phyloP scores from a whole-genome alignment of 2,888 invertebrate species.

The Pachliopta kotzebuea region DNA sequence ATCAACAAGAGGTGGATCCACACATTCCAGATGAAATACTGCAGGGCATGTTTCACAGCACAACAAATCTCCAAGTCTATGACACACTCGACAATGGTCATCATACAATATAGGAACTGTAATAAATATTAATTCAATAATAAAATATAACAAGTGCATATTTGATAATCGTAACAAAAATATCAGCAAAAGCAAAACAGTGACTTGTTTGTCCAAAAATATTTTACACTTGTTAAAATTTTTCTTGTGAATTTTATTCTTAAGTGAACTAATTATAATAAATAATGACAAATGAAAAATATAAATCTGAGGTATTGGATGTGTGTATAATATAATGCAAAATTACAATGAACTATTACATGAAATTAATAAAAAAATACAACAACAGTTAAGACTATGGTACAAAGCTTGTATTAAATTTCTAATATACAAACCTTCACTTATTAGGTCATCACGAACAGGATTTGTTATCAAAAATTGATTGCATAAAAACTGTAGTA shows the following conservation, averaged over 20 bases:
- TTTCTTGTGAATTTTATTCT: background rate
- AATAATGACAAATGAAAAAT: background rate
- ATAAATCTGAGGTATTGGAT: no score
- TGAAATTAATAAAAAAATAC: background rate
- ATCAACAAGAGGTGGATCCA: constrained; percentile 95
- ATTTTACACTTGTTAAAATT: no score
- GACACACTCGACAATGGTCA: constrained; percentile 95
- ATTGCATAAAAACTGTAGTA: constrained; percentile 95
- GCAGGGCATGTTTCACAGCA: constrained; percentile 99
- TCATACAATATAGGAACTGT: constrained; percentile 92
- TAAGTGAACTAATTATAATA: background rate
- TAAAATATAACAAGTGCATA: no score
- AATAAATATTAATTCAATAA: constrained; percentile 34
- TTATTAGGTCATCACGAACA: constrained; percentile 94
- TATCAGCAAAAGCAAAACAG: no score
- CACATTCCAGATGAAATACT: constrained; percentile 97
- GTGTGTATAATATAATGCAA: background rate
- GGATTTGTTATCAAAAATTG: constrained; percentile 96
- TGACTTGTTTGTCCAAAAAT: no score
- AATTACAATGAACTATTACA: no score
- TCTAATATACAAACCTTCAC: constrained; percentile 85
- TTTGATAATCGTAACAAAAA: no score
- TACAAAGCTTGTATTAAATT: background rate
- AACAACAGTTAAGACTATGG: background rate
- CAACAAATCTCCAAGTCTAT: constrained; percentile 94